A percentile compares a stretch with the other conserved stretches of the same genome.
Conservation (phyloP, 2,113 vertebrate genomes). For the Proterorhinus semilunaris region DNA sequence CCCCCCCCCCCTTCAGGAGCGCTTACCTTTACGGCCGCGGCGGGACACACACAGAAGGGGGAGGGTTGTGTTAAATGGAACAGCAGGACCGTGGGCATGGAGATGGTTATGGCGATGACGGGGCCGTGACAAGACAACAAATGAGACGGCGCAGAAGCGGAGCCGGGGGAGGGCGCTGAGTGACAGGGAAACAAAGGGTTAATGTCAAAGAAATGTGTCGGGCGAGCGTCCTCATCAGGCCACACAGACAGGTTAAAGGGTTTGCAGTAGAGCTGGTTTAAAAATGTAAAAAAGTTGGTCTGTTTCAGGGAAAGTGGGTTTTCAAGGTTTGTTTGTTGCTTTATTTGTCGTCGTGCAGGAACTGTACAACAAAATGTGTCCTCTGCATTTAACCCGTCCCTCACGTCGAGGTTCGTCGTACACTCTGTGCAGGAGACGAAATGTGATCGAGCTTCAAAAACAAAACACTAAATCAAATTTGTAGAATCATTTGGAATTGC, state of each 20-base stretch:
- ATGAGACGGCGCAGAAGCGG: conserved; percentile 30
- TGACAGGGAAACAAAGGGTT: conserved; percentile 48
- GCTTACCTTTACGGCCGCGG: conserved; percentile 68
- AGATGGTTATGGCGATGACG: conserved; percentile 56
- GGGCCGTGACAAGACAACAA: conserved; percentile 49
- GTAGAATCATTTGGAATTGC: too few relatives aligned
- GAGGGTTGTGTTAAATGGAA: conserved; percentile 53
- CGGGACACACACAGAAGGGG: neutral
- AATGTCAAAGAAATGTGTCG: conserved; percentile 17
- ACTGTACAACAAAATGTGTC: too few relatives aligned
- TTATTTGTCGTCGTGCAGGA: too few relatives aligned
- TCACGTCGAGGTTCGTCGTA: too few relatives aligned
- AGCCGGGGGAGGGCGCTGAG: conserved; percentile 28
- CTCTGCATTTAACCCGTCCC: too few relatives aligned
- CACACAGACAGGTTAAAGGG: neutral
- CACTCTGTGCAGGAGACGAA: too few relatives aligned
- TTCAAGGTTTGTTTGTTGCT: too few relatives aligned
- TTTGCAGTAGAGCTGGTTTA: too few relatives aligned
- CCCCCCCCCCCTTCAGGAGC: conserved; percentile 37
- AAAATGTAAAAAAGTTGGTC: too few relatives aligned
- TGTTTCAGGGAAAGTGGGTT: too few relatives aligned
- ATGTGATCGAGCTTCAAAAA: too few relatives aligned
- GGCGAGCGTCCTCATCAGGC: neutral
- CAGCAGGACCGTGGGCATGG: conserved; percentile 63
- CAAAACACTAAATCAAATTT: too few relatives aligned